Evolutionary conservation across 2,888 invertebrate species (phyloP), one percentile per base, ranked within the genome.

Genomic region (Chydorus sphaericus): DNA sequence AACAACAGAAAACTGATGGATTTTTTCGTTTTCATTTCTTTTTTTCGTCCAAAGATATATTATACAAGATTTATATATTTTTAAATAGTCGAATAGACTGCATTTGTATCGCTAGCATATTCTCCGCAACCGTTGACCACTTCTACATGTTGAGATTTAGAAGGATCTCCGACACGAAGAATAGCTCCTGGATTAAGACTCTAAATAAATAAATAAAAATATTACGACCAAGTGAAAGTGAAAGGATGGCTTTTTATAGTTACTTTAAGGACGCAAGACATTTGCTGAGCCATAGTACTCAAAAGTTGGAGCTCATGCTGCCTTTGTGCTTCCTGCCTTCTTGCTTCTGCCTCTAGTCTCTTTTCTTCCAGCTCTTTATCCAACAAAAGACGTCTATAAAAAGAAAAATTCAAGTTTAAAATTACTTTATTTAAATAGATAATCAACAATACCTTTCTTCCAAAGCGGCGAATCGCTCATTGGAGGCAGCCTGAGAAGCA

Each of bases 361-460:
- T 55, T 55, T 28, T 55, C 55, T 26, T 55, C 55, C 28, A 55
- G 20, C 36, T 55, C 55, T 31, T 55, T 55, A 23, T 55, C 55
- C 14, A 48, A 16, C 36, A 31, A 31, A 18, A 55, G 33, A 8
- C 55, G 31, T 20, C 36, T 44, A 10, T 26, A 20, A 14, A 2
- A 4, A 2, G 18, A 16, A 36, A 36, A 36, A 36, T 7, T 6
- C 16, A 1, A 36, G 16, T 36, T 36, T 7, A 36, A 4, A 44
- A 44, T 44, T 5, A 26, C 14, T 26, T 23, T 44, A 44, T 26
- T n/a, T n/a, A n/a, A n/a, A n/a, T n/a, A n/a, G n/a, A n/a, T n/a
- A n/a, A 16, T 44, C 1, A 16, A 4, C 14, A 4, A 5, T 36
- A 44, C 44, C 44, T 52, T 16, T 55, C 55, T 33, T 55, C 55